Percentiles rank a stretch among this genome's conserved stretches.
These are phyloP conservation scores for Heteronetta atricapilla DNA, from an alignment of 2,113 vertebrate genomes.

Conservation along the genomic window DNA sequence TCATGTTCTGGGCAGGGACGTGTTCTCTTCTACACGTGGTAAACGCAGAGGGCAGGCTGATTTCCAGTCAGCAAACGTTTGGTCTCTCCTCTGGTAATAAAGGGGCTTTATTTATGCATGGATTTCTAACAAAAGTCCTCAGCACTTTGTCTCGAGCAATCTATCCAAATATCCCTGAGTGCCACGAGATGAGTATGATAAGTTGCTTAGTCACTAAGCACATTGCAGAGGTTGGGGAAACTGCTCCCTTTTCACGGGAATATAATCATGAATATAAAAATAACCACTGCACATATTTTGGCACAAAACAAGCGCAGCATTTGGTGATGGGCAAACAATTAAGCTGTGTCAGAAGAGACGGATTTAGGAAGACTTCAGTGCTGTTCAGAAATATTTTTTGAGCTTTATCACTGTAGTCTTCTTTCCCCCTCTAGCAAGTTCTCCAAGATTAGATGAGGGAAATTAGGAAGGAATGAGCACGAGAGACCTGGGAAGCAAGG, in stretches of 20 bases:
- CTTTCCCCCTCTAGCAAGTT: neutral
- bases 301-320: neutral
- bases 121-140: conserved; percentile 34
- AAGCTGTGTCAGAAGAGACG: neutral
- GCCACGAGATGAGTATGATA: neutral
- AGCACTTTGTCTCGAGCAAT: neutral
- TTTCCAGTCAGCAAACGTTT: conserved; percentile 51
- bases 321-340: neutral
- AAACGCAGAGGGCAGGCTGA: neutral
- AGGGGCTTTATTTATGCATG: conserved; percentile 20
- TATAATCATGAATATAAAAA: neutral
- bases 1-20: neutral
- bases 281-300: neutral
- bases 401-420: neutral
- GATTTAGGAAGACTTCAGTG: neutral
- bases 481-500: neutral
- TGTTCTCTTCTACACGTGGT: neutral
- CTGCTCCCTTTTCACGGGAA: neutral
- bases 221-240: neutral
- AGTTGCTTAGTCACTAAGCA: conserved; percentile 20
- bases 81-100: conserved; percentile 33
- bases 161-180: conserved; percentile 1
- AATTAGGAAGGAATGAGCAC: neutral
- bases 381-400: neutral
- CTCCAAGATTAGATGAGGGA: neutral